Evolutionary conservation across 2,113 vertebrate genomes (phyloP).

Genomic region (Epinephelus fuscoguttatus): DNA sequence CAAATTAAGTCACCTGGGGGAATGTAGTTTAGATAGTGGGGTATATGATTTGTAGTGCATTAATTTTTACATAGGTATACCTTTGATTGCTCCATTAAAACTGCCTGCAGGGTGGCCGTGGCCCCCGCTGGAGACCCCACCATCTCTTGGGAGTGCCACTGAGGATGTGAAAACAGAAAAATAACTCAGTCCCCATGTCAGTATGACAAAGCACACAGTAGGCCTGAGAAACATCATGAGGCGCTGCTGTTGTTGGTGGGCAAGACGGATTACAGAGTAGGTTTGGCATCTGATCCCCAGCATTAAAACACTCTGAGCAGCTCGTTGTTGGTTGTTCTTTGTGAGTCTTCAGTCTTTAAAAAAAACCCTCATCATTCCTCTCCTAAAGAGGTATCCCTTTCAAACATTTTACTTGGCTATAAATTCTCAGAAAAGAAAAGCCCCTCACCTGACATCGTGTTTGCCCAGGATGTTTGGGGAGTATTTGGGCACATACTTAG

Average conservation of each 20-base stretch:
- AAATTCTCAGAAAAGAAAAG: constrained; percentile 28
- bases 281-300: background rate
- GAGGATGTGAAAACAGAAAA: background rate
- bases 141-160: too few species aligned
- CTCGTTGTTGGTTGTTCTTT: constrained; percentile 27
- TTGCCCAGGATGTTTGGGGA: constrained; percentile 36
- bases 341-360: background rate
- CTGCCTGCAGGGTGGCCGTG: too few species aligned
- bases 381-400: background rate
- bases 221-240: background rate
- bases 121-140: too few species aligned
- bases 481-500: background rate
- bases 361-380: constrained; percentile 15
- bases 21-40: too few species aligned
- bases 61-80: too few species aligned
- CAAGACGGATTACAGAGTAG: background rate
- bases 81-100: too few species aligned
- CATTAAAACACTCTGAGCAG: constrained; percentile 14
- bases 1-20: too few species aligned
- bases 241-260: constrained; percentile 6
- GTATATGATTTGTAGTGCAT: too few species aligned
- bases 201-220: constrained; percentile 1
- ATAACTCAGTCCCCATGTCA: background rate
- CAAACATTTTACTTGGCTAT: constrained; percentile 10
- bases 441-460: constrained; percentile 30